Conservation (phyloP, 2,113 vertebrate species). For the Meriones unguiculatus region DNA sequence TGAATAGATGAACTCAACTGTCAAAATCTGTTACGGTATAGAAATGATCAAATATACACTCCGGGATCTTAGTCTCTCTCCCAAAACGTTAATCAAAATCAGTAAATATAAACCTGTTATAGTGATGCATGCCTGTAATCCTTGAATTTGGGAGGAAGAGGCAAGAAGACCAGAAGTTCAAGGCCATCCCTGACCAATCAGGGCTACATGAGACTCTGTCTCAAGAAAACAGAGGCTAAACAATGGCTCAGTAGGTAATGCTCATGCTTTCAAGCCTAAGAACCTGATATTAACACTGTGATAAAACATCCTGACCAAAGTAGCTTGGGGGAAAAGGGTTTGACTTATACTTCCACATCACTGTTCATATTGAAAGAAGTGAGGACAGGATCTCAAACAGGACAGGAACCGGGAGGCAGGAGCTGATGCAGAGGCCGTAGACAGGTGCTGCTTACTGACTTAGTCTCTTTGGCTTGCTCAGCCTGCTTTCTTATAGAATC, state of each 20-base stretch:
- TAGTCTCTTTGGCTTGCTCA: background rate
- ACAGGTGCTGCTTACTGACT: background rate
- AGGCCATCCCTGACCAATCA: background rate
- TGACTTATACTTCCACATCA: background rate
- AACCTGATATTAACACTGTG: background rate
- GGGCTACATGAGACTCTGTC: background rate
- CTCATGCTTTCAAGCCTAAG: too few relatives aligned
- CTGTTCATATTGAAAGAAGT: background rate
- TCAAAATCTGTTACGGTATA: background rate
- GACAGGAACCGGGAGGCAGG: background rate
- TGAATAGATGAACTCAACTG: background rate
- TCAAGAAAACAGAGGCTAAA: background rate
- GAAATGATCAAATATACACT: background rate
- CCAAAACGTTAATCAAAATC: conserved; percentile 15
- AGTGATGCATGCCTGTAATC: background rate
- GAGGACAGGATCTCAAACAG: background rate
- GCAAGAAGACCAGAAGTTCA: background rate
- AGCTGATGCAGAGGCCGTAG: background rate
- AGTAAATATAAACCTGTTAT: background rate
- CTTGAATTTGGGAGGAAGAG: background rate
- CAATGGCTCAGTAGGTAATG: background rate
- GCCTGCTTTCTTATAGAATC: background rate
- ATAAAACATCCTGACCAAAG: background rate
- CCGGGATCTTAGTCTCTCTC: background rate
- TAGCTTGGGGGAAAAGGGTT: background rate